Base-by-base conservation (phyloP, 2,113 vertebrate species). In the Elgaria multicarinata region DNA sequence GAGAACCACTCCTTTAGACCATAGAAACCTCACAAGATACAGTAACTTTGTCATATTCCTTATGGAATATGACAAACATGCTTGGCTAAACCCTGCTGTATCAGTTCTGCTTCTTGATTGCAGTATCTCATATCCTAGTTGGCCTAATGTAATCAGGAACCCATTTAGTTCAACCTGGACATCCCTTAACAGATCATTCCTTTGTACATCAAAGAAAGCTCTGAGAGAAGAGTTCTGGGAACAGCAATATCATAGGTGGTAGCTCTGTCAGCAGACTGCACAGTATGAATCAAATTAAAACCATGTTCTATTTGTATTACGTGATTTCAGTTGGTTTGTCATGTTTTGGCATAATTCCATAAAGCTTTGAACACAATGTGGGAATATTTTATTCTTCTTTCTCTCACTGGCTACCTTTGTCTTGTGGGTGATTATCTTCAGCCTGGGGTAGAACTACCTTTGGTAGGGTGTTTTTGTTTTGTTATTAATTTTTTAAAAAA, bases 401-500 rank as follows among this genome's bases (percentile, higher is more conserved):
- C 64, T 72, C 71, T 12, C n/a, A 28, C n/a, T 18, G 16, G 71
- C n/a, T 36, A 6, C 71, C 71, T 36, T 36, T 39, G 12, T 26
- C 14, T 16, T 33, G 18, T 87, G 66, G 75, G 72, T 88, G 80
- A 58, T 14, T 16, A 16, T 2, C 81, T 92, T 16, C 14, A 42
- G 22, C 9, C 50, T n/a, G 36, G 13, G 64, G 75, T 9, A 0
- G 6, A 1, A 3, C 62, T n/a, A 36, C 13, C 3, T 72, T 72
- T 14, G 33, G 33, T 33, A 71, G 69, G 33, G 5, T 71, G 69
- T n/a, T 85, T 82, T 24, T 9, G n/a, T n/a, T n/a, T n/a, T n/a
- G n/a, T n/a, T n/a, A n/a, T 91, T 84, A 89, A 22, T 16, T n/a
- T n/a, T n/a, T n/a, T 64, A 87, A 9, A 90, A 76, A 89, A 26